Evolutionary conservation across 2,113 vertebrate species (phyloP).

Genomic region (Heptranchias perlo): DNA sequence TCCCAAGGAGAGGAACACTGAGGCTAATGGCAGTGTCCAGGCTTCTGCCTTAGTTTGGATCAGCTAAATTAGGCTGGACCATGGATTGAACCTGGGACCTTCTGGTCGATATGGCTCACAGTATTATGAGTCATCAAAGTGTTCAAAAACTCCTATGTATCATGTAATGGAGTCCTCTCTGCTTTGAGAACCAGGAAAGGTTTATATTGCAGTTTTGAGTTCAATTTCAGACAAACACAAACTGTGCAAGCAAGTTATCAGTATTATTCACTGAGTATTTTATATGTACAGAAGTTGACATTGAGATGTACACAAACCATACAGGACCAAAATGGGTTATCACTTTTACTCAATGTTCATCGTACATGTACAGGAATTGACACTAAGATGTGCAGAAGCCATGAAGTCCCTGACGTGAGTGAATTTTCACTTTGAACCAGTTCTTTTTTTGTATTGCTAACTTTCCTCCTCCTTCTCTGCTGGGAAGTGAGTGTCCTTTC

Average conservation of each 20-base stretch:
- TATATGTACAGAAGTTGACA: background rate
- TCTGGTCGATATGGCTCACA: background rate
- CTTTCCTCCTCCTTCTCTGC: background rate
- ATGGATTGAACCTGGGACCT: background rate
- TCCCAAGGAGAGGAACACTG: background rate
- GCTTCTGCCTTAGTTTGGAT: background rate
- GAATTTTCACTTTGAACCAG: background rate
- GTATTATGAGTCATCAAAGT: background rate
- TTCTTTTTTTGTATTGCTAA: background rate
- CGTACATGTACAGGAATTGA: background rate
- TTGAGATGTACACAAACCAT: background rate
- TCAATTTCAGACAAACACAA: background rate
- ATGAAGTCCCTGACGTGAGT: background rate
- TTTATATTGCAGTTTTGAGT: background rate
- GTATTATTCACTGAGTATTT: background rate
- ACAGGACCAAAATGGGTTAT: background rate
- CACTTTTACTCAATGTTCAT: background rate
- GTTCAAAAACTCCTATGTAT: background rate
- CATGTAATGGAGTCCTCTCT: background rate
- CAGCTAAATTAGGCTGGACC: background rate
- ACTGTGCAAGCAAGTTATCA: background rate
- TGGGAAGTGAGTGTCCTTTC: background rate
- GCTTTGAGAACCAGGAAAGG: background rate
- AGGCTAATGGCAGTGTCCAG: background rate
- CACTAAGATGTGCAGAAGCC: background rate